phyloP scores from a whole-genome alignment of 2,888 invertebrate genomes.

The Sympetrum striolatum region DNA sequence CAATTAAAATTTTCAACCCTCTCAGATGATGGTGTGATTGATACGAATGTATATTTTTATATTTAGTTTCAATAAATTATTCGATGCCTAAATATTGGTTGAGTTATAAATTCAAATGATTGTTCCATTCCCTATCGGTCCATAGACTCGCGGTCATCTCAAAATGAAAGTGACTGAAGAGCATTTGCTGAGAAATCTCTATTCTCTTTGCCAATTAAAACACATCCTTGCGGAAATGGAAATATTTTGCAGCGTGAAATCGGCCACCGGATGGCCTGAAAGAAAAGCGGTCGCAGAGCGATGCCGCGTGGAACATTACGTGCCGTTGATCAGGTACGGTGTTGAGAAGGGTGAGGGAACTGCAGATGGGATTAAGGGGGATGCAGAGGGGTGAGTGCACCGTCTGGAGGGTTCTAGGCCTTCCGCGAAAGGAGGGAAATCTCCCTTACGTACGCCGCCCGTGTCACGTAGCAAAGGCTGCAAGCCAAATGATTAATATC shows the following conservation, averaged over 20 bases:
- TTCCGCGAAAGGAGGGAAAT: background rate
- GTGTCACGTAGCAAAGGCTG: background rate
- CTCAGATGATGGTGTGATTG: no score
- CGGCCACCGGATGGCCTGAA: background rate
- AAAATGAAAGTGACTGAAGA: no score
- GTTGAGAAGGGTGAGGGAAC: background rate
- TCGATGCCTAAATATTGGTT: no score
- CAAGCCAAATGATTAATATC: background rate
- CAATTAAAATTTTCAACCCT: no score
- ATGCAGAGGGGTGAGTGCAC: background rate
- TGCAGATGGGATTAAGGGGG: background rate
- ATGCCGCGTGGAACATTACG: background rate
- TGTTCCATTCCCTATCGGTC: no score
- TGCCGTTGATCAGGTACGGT: background rate
- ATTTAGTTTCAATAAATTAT: no score
- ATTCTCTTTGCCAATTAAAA: no score
- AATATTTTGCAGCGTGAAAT: background rate
- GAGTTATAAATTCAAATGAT: no score
- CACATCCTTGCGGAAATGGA: background rate
- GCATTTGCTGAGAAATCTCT: no score
- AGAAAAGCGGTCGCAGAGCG: background rate
- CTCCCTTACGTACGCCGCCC: background rate
- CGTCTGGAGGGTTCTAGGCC: background rate
- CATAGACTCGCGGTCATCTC: no score
- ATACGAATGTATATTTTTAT: no score